Evolutionary conservation across 2,888 invertebrate genomes (phyloP), one percentile per base, ranked within the genome.

Genomic region (Thecocarcelia acutangulata): DNA sequence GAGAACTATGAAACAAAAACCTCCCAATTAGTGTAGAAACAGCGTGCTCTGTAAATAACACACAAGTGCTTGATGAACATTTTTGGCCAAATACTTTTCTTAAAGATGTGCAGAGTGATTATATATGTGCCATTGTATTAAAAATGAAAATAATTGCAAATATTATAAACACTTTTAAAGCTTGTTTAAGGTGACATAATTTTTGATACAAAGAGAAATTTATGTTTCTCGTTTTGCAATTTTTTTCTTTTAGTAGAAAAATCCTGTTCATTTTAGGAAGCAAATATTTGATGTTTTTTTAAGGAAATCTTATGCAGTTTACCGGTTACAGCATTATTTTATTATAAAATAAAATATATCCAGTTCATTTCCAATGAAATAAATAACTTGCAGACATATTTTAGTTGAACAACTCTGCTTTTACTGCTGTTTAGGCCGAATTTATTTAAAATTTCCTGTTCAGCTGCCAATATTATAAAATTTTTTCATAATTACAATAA

Each of bases 371-470:
- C 40, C 24, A 52, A 24, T 19, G 8, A 13, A 42, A 42, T 59
- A 61, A 48, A 17, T 19, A n/a, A 8, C n/a, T 40, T n/a, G 28
- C 44, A 8, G 33, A 6, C 24, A 50, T 50, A 33, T 33, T 37
- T 56, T 6, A 11, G 56, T 13, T 40, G 28, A 72, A 52, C 50
- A 61, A 44, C 61, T 72, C 52, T 28, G 44, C 42, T 28, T 28
- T 28, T 61, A 61, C 61, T 61, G 42, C 52, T 52, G 59, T 3
- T 70, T 40, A 19, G 24, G 40, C 5, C 9, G 12, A 17, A 17
- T 42, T 13, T n/a, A 19, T 61, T 28, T 28, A 72, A 52, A 61
- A 19, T 61, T 72, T 72, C 61, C 72, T 72, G 72, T 19, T 44
- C 28, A 12, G 42, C 8, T 3, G 11, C 19, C 6, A 12, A 11